phyloP scores from a whole-genome alignment of 2,888 invertebrate species.

The Eudasyphora cyanicolor region DNA sequence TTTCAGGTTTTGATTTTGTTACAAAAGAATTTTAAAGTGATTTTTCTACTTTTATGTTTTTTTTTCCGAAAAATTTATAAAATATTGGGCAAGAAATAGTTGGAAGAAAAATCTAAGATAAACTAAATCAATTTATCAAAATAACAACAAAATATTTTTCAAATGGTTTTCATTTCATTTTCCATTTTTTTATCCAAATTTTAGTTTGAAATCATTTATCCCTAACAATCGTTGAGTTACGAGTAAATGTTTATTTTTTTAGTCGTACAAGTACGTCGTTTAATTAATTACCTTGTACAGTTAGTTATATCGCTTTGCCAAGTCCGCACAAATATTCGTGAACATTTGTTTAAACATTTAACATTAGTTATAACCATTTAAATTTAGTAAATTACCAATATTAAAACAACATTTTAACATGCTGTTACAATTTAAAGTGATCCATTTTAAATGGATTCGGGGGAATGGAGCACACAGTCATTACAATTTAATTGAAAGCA shows the following conservation, averaged over 20 bases:
- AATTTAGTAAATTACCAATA: slow-evolving; percentile 50
- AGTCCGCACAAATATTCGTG: neutral
- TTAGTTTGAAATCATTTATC: too few relatives aligned
- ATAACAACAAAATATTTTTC: too few relatives aligned
- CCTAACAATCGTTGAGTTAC: too few relatives aligned
- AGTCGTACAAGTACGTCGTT: too few relatives aligned
- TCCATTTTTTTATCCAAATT: too few relatives aligned
- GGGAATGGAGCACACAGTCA: slow-evolving; percentile 1
- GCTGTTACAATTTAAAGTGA: slow-evolving; percentile 27
- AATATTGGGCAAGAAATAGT: too few relatives aligned
- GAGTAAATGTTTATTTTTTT: too few relatives aligned
- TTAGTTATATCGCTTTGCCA: neutral
- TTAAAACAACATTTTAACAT: neutral
- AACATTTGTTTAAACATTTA: slow-evolving; percentile 19
- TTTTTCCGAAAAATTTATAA: too few relatives aligned
- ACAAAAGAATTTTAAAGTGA: neutral
- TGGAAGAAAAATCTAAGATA: too few relatives aligned
- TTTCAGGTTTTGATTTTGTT: slow-evolving; percentile 29
- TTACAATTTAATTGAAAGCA: slow-evolving; percentile 51
- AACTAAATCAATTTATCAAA: too few relatives aligned
- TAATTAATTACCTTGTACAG: slow-evolving; percentile 8
- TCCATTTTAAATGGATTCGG: neutral
- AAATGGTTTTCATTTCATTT: too few relatives aligned
- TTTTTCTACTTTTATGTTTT: too few relatives aligned
- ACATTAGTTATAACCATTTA: slow-evolving; percentile 42